These are phyloP conservation scores for Agelaius phoeniceus DNA, from an alignment of 2,113 vertebrate genomes.

Conservation along the genomic window DNA sequence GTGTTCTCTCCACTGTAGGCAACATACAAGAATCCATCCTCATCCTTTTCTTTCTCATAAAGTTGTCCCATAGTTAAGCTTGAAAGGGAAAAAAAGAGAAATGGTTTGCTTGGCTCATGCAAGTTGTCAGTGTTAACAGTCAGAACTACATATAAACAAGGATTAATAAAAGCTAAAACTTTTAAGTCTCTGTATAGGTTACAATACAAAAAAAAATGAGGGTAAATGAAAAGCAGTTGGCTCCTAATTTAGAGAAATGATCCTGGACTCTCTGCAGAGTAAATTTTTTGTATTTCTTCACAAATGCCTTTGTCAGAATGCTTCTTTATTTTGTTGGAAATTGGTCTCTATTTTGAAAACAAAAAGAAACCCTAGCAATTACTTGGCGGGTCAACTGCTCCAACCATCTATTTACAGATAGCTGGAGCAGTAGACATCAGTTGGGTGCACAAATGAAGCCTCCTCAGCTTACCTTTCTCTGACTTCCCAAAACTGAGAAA, in stretches of 20 bases:
- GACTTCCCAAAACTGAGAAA: not conserved
- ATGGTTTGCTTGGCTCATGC: not conserved
- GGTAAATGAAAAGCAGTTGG: not conserved
- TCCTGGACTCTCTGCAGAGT: not conserved
- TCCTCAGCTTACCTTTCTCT: not conserved
- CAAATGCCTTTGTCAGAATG: not conserved
- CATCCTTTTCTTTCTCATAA: slow-evolving; percentile 97
- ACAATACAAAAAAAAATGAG: not conserved
- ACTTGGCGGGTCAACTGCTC: not conserved
- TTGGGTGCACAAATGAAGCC: not conserved
- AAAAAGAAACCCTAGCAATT: not conserved
- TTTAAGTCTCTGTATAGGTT: not conserved
- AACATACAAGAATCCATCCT: slow-evolving; percentile 97
- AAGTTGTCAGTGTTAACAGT: not conserved
- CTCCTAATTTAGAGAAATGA: not conserved
- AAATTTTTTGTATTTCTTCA: not conserved
- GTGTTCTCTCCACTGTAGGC: slow-evolving; percentile 99
- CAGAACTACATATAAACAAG: not conserved
- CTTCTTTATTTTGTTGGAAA: not conserved
- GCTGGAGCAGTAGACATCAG: not conserved
- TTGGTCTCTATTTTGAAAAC: not conserved
- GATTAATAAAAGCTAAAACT: not conserved
- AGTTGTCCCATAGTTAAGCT: slow-evolving; percentile 98
- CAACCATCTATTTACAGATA: not conserved
- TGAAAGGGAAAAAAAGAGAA: slow-evolving; percentile 44